Conservation (phyloP, 2,797 vertebrate genomes). For the Acanthurus tractus region DNA sequence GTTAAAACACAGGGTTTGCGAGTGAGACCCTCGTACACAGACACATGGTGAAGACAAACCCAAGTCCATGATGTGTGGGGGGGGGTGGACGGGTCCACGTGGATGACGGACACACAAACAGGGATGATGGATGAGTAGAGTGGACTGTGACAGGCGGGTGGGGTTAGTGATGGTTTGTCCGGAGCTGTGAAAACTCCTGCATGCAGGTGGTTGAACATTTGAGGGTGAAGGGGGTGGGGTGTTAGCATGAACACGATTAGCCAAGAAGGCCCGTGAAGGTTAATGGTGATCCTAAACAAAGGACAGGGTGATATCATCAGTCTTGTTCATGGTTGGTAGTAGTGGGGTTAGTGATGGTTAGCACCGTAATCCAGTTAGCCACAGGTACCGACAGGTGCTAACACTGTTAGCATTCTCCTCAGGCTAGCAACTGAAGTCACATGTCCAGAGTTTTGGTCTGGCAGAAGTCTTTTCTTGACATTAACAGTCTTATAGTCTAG, state of each 20-base stretch:
- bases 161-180: conserved; percentile 73
- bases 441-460: conserved; percentile 37
- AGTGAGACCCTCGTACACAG: not conserved
- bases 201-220: conserved; percentile 62
- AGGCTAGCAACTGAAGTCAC: conserved; percentile 5
- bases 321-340: conserved; percentile 54
- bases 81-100: conserved; percentile 61
- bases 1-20: conserved; percentile 40
- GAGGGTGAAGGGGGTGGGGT: not conserved
- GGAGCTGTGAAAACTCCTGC: conserved; percentile 63
- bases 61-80: conserved; percentile 45
- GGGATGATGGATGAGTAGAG: conserved; percentile 60
- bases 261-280: conserved; percentile 56
- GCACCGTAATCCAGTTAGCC: conserved; percentile 53
- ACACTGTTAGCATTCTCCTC: conserved; percentile 48
- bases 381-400: conserved; percentile 32
- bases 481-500: conserved; percentile 30
- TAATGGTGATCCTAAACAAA: conserved; percentile 53
- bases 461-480: conserved; percentile 25
- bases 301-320: conserved; percentile 33
- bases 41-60: conserved; percentile 14
- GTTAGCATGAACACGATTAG: conserved; percentile 68
- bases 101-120: conserved; percentile 69
- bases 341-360: conserved; percentile 75
- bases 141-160: conserved; percentile 58